phyloP scores from a whole-genome alignment of 1,140 invertebrate genomes.

The Cecropterus lyciades region DNA sequence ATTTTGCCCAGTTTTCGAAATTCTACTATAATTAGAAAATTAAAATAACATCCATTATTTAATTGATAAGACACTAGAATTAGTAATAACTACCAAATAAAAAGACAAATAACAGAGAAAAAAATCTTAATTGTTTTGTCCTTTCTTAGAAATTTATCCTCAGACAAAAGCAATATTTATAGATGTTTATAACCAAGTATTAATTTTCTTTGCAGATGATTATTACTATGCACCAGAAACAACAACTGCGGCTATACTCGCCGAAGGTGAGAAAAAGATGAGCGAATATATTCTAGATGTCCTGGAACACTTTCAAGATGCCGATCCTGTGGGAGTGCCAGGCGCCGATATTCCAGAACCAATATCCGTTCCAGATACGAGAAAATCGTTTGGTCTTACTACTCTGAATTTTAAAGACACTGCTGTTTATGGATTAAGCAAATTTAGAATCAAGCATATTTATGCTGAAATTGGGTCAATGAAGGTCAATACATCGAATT shows the following conservation, averaged over 20 bases:
- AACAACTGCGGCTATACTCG: slow-evolving; percentile 47
- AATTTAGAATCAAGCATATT: slow-evolving; percentile 87
- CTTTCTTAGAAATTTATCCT: no score
- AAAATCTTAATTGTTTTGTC: no score
- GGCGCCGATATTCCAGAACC: slow-evolving; percentile 91
- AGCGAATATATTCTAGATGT: slow-evolving; percentile 89
- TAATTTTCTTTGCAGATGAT: neutral
- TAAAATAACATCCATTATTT: no score
- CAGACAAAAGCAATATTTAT: no score
- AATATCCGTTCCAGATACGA: slow-evolving; percentile 90
- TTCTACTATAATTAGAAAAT: no score
- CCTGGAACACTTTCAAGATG: slow-evolving; percentile 92
- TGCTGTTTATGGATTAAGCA: slow-evolving; percentile 89
- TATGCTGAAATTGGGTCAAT: slow-evolving; percentile 67
- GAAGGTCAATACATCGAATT: slow-evolving; percentile 52
- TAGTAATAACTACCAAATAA: no score
- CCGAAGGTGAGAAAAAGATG: slow-evolving; percentile 86
- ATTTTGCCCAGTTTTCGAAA: no score
- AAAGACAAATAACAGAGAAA: no score
- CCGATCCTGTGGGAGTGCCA: slow-evolving; percentile 89
- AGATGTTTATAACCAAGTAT: no score
- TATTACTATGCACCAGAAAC: slow-evolving; percentile 21
- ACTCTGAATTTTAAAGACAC: slow-evolving; percentile 89
- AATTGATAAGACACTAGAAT: no score
- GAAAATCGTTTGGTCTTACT: slow-evolving; percentile 87